A percentile compares a stretch with the other conserved stretches of the same genome.
Evolutionary conservation across 1,140 invertebrate species (phyloP).

Genomic region (Anastrepha ludens): DNA sequence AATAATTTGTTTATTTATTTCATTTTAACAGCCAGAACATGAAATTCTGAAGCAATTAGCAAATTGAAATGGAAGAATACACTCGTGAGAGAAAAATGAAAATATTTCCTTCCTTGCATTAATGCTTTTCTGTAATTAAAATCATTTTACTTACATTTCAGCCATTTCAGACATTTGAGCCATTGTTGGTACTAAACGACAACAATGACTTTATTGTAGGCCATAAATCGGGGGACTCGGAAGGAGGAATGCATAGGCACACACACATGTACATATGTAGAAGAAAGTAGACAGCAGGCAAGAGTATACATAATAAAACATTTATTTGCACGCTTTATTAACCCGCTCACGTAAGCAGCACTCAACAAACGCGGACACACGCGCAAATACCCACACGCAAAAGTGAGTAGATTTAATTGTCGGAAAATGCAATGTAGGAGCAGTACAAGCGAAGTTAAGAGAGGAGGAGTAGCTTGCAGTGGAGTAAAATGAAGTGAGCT

Average conservation of each 20-base stretch:
- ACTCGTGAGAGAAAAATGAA: neutral
- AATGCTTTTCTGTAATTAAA: slow-evolving; percentile 38
- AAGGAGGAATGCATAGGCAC: neutral
- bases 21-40: neutral
- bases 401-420: neutral
- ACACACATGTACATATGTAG: neutral
- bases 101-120: slow-evolving; percentile 47
- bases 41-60: slow-evolving; percentile 19
- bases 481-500: neutral
- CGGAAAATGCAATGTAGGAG: neutral
- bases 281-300: neutral
- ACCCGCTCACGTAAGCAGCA: slow-evolving; percentile 4
- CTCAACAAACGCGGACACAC: neutral
- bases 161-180: slow-evolving; percentile 12
- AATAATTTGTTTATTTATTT: neutral
- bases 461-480: neutral
- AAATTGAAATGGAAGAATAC: neutral
- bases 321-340: slow-evolving; percentile 44
- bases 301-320: neutral
- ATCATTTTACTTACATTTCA: slow-evolving; percentile 23
- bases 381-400: neutral
- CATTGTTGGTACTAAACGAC: neutral
- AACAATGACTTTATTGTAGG: neutral
- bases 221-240: neutral
- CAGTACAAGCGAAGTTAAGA: neutral